Evolutionary conservation across 2,113 vertebrate genomes (phyloP), one percentile per base, ranked within the genome.

Genomic region (Peromyscus maniculatus): DNA sequence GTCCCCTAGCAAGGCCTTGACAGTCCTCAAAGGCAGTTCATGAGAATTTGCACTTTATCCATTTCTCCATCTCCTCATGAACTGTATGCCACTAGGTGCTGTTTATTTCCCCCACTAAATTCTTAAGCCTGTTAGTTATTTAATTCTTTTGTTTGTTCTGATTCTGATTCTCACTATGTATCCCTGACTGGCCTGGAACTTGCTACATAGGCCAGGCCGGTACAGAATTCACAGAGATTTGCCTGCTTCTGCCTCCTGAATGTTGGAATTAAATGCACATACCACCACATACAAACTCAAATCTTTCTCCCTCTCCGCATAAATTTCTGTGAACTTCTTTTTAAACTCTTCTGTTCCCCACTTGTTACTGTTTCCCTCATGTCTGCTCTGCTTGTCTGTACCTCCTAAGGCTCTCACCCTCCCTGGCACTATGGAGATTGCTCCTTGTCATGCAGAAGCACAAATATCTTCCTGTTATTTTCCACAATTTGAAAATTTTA

Each of bases 311-410:
- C 17, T 82, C 36, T 22, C n/a, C 13, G 26, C 28, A 55, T 55
- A 21, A 21, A 80, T 3, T 55, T 80, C 26, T 55, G 78, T 3
- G 22, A 22, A 13, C 46, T 69, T 43, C 0, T 9, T 19, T 33
- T 36, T 2, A 13, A n/a, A 59, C 19, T 33, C 15, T 3, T 33
- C 3, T 28, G 28, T 11, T 33, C 46, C 28, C 13, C 13, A 52
- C 15, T 31, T 24, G 26, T 49, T 66, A 26, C 24, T 78, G 75
- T 22, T 26, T 36, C 22, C 1, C 74, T 26, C 10, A 17, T 26
- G 6, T 12, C 13, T 52, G 0, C 46, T 55, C 36, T n/a, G 0
- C 16, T n/a, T 24, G 36, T 55, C 36, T n/a, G 11, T 0, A 1
- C 1, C 21, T 7, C 59, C 21, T 62, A 62, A 22, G 59, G 19